phyloP scores from a whole-genome alignment of 2,888 invertebrate species.

The Netelia fuscicornis region DNA sequence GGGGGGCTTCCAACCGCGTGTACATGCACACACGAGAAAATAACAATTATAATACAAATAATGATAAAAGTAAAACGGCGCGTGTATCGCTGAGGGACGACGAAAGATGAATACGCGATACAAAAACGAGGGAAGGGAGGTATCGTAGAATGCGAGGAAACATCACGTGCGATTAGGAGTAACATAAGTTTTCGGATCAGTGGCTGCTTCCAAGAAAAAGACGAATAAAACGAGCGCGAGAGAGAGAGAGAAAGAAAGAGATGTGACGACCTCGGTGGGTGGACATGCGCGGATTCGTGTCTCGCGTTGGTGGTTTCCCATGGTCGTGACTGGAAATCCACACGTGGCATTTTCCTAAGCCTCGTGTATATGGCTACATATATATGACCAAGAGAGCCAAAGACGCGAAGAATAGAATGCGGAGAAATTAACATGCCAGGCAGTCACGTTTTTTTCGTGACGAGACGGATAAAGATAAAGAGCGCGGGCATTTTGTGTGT shows the following conservation, averaged over 20 bases:
- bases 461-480: slow-evolving; percentile 21
- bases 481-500: not conserved
- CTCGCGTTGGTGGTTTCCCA: slow-evolving; percentile 36
- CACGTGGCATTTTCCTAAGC: slow-evolving; percentile 41
- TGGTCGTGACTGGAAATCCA: slow-evolving; percentile 16
- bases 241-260: not conserved
- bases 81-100: not conserved
- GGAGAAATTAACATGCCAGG: slow-evolving; percentile 10
- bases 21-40: not conserved
- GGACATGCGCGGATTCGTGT: slow-evolving; percentile 15
- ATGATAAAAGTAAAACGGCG: slow-evolving; percentile 2
- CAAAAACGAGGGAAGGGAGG: not conserved
- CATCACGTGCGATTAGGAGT: slow-evolving; percentile 49
- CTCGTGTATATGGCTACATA: slow-evolving; percentile 11
- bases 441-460: slow-evolving; percentile 54
- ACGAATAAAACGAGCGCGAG: not conserved
- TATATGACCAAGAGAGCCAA: not conserved
- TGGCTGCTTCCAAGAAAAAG: not conserved
- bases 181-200: slow-evolving; percentile 35
- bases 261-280: slow-evolving; percentile 20
- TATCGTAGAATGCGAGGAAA: slow-evolving; percentile 53
- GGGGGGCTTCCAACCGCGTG: not conserved
- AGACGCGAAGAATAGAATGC: slow-evolving; percentile 18
- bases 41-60: not conserved
- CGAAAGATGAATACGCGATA: not conserved